phyloP scores from a whole-genome alignment of 2,888 invertebrate genomes.

The Parnassius mnemosyne region DNA sequence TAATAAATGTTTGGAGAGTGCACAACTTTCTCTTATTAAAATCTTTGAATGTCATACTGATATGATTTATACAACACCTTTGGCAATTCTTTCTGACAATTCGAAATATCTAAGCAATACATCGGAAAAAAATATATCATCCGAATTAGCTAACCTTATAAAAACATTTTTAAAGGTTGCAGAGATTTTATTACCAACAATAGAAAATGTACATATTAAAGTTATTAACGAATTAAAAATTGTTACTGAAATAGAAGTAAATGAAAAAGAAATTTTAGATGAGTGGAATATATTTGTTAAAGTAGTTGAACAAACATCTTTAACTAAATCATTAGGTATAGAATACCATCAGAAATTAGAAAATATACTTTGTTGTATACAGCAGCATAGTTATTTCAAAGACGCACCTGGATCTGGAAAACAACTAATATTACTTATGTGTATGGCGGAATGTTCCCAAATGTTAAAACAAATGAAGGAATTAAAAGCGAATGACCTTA shows the following conservation, averaged over 20 bases:
- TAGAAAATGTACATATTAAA: conserved; percentile 29
- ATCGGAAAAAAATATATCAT: conserved; percentile 29
- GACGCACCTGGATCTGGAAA: conserved; percentile 54
- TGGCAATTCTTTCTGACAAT: neutral
- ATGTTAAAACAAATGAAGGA: conserved; percentile 45
- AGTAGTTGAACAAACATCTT: conserved; percentile 1
- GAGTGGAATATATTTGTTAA: conserved; percentile 1
- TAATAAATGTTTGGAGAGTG: conserved; percentile 48
- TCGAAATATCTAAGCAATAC: neutral
- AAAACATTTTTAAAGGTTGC: conserved; percentile 30
- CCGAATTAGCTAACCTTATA: conserved; percentile 35
- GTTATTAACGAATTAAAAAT: conserved; percentile 28
- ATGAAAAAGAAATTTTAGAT: conserved; percentile 32
- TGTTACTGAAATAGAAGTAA: neutral
- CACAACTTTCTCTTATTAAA: conserved; percentile 48
- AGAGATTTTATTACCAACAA: conserved; percentile 37
- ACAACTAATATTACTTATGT: conserved; percentile 58
- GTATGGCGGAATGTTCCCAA: conserved; percentile 58
- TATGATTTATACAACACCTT: conserved; percentile 40
- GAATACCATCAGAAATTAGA: conserved; percentile 37
- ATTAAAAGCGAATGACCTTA: conserved; percentile 27
- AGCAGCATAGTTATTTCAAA: conserved; percentile 55
- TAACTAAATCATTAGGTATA: conserved; percentile 21
- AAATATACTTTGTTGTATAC: conserved; percentile 45
- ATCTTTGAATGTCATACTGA: conserved; percentile 52